Evolutionary conservation across 92 coral and sea anemone genomes (phyloP), one percentile per base, ranked within the genome.

Genomic region (Palythoa caribaeorum): DNA sequence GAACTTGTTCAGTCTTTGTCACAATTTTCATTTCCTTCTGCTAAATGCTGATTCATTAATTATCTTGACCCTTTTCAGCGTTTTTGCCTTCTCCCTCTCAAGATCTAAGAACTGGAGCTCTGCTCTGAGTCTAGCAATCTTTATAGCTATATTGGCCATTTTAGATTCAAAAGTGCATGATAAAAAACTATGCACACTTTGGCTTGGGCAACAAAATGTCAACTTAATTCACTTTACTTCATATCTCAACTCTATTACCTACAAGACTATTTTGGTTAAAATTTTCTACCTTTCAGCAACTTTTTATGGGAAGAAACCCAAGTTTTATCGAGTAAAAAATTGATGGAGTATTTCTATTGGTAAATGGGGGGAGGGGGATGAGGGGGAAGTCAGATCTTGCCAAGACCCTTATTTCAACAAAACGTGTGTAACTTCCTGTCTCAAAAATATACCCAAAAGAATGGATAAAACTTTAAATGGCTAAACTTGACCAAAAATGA

Each of bases 61-160:
- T 20, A 79, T 5, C 1, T 79, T 4, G 2, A 53, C 84, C 48
- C 84, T 20, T 3, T 79, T 55, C 13, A 57, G 14, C 52, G 54
- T 71, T 0, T 4, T 35, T 36, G 47, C 71, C 39, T 15, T 78
- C 28, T 55, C 47, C 48, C 44, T 55, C 11, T 79, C 69, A 15
- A 54, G 19, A 12, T 79, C 20, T 13, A 54, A 38, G 52, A 79
- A 79, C 52, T 79, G 6, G 13, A 79, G 84, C 44, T 79, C 71
- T 28, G 84, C 71, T 20, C 71, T 71, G 1, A 79, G 71, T 28
- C 84, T 54, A 9, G 70, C 84, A 36, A 38, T 28, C 57, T 54
- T 20, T n/a, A 13, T 79, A 1, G 36, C 11, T 59, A 79, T 79
- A 9, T 79, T 48, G 50, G 48, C 71, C 66, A 20, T 79, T 79